Percentiles rank a stretch among this genome's conserved stretches.
These are phyloP conservation scores for Mastacembelus armatus DNA, from an alignment of 2,797 vertebrate species.

Conservation along the genomic window DNA sequence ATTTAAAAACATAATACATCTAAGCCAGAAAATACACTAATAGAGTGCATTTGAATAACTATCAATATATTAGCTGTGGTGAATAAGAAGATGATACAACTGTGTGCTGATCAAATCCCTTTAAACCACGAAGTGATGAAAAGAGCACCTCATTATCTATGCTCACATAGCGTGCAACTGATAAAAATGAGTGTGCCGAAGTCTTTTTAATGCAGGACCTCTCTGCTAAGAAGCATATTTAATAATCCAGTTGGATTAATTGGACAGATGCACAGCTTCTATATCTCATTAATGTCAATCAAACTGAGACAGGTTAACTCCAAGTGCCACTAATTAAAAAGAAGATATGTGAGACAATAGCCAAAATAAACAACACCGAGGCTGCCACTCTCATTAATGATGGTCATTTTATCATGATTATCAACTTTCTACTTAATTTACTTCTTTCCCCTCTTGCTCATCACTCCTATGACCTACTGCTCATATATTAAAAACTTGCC, in stretches of 20 bases:
- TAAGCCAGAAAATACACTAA: not conserved
- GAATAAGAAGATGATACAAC: not conserved
- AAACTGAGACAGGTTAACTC: slow-evolving; percentile 34
- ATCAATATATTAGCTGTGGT: not conserved
- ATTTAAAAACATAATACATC: not conserved
- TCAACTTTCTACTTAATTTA: not conserved
- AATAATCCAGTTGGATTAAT: slow-evolving; percentile 19
- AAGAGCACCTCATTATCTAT: slow-evolving; percentile 1
- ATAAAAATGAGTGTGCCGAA: not conserved
- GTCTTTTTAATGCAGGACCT: not conserved
- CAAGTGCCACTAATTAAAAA: slow-evolving; percentile 26
- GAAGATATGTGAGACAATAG: not conserved
- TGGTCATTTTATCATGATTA: not conserved
- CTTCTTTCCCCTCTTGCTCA: not conserved
- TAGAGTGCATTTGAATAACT: not conserved
- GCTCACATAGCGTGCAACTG: not conserved
- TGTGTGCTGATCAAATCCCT: not conserved
- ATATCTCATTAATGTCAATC: slow-evolving; percentile 49
- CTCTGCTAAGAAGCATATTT: not conserved
- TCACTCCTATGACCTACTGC: too few relatives aligned
- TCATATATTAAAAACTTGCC: too few relatives aligned
- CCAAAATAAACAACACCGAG: not conserved
- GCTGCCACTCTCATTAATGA: not conserved
- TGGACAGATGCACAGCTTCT: slow-evolving; percentile 11
- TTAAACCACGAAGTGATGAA: not conserved